A percentile compares a stretch with the other conserved stretches of the same genome.
phyloP scores from a whole-genome alignment of 2,888 invertebrate species.

The Venustoraphidia nigricollis region DNA sequence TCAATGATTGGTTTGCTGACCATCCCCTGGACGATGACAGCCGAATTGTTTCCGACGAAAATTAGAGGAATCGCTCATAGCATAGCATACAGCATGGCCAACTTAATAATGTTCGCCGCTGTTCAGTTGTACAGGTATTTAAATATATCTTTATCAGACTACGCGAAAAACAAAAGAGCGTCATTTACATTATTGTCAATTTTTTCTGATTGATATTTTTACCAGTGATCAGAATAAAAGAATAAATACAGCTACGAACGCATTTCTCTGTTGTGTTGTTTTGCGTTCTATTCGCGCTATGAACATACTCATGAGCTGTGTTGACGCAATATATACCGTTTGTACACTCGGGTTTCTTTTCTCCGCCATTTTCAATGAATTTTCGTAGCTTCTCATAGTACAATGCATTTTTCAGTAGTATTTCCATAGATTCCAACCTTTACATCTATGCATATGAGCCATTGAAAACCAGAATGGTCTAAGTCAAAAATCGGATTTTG shows the following conservation, averaged over 20 bases:
- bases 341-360: too few relatives aligned
- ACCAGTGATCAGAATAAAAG: too few relatives aligned
- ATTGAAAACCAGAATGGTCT: too few relatives aligned
- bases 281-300: too few relatives aligned
- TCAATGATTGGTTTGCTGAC: slow-evolving; percentile 43
- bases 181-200: too few relatives aligned
- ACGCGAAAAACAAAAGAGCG: neutral
- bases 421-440: neutral
- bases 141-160: neutral
- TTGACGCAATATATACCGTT: too few relatives aligned
- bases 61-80: slow-evolving; percentile 43
- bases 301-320: too few relatives aligned
- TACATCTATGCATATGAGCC: too few relatives aligned
- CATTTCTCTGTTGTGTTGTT: too few relatives aligned
- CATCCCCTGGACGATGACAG: slow-evolving; percentile 51
- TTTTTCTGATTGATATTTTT: too few relatives aligned
- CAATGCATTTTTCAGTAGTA: neutral
- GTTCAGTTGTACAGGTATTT: slow-evolving; percentile 31
- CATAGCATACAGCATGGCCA: slow-evolving; percentile 37
- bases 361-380: neutral
- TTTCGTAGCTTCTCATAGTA: neutral
- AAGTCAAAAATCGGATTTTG: too few relatives aligned
- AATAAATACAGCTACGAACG: too few relatives aligned
- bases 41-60: slow-evolving; percentile 42
- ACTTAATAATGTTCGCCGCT: slow-evolving; percentile 39